Percentiles rank a stretch among this genome's conserved stretches.
These are phyloP conservation scores for Typhlomys cinereus DNA, from an alignment of 2,113 vertebrate species.

Conservation along the genomic window DNA sequence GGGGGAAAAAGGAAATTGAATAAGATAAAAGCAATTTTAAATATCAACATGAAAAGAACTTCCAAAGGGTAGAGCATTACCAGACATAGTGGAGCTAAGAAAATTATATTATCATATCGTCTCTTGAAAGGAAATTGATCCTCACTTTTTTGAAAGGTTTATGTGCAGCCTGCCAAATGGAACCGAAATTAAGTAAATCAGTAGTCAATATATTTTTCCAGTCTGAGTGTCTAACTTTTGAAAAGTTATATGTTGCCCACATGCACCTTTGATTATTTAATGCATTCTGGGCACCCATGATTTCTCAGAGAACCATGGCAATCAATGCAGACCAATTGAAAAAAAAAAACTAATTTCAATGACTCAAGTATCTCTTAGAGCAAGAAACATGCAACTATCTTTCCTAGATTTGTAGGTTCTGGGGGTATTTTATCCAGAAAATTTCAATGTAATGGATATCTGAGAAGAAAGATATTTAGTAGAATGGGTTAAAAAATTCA, in stretches of 20 bases:
- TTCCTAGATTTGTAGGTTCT: not conserved
- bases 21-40: not conserved
- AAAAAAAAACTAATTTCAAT: slow-evolving; percentile 61
- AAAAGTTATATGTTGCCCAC: slow-evolving; percentile 71
- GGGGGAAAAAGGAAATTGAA: not conserved
- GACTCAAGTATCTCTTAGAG: slow-evolving; percentile 43
- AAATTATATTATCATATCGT: slow-evolving; percentile 41
- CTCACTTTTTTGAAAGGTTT: slow-evolving; percentile 38
- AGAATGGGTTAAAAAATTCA: slow-evolving; percentile 38
- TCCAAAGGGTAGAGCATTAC: not conserved
- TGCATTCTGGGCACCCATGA: slow-evolving; percentile 57
- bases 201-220: slow-evolving; percentile 56
- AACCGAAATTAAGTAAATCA: slow-evolving; percentile 69
- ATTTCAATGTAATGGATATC: not conserved
- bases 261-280: slow-evolving; percentile 71
- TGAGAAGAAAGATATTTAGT: not conserved
- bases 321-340: slow-evolving; percentile 38
- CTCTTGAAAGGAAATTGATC: slow-evolving; percentile 54
- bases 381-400: not conserved
- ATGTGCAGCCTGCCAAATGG: slow-evolving; percentile 52
- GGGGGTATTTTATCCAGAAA: not conserved
- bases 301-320: slow-evolving; percentile 50
- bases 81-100: slow-evolving; percentile 4
- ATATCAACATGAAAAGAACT: slow-evolving; percentile 1
- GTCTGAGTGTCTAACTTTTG: slow-evolving; percentile 43